Evolutionary conservation across 2,113 vertebrate genomes (phyloP).

Genomic region (Chloroceryle aenea): DNA sequence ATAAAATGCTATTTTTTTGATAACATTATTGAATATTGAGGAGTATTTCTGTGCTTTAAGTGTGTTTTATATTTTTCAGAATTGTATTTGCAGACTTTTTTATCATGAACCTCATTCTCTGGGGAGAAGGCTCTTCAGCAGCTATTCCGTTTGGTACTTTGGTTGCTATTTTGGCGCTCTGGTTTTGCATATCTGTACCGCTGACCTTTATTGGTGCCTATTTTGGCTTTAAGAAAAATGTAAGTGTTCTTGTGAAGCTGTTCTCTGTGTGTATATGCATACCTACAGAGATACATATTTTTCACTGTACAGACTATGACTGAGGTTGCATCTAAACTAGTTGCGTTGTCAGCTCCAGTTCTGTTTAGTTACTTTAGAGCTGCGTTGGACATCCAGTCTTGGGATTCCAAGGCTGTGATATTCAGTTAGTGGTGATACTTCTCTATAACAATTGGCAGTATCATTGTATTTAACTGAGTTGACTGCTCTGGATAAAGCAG

Average conservation of each 20-base stretch:
- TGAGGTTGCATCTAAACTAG: not conserved
- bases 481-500: not conserved
- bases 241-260: constrained; percentile 69
- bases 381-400: not conserved
- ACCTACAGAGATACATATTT: not conserved
- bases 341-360: not conserved
- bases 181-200: constrained; percentile 98
- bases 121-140: constrained; percentile 97
- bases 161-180: constrained; percentile 94
- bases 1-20: not conserved
- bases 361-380: not conserved
- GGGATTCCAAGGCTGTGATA: not conserved
- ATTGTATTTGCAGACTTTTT: constrained; percentile 99
- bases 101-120: constrained; percentile 98
- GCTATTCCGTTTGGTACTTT: constrained; percentile 96
- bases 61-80: constrained; percentile 77
- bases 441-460: accelerated
- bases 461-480: not conserved
- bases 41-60: constrained; percentile 3
- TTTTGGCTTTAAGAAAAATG: constrained; percentile 97
- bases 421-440: not conserved
- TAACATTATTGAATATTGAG: not conserved
- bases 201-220: constrained; percentile 96
- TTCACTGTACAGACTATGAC: not conserved
- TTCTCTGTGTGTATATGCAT: not conserved